These are phyloP conservation scores for Pilophorus perplexus DNA, from an alignment of 2,888 invertebrate genomes.

Conservation along the genomic window DNA sequence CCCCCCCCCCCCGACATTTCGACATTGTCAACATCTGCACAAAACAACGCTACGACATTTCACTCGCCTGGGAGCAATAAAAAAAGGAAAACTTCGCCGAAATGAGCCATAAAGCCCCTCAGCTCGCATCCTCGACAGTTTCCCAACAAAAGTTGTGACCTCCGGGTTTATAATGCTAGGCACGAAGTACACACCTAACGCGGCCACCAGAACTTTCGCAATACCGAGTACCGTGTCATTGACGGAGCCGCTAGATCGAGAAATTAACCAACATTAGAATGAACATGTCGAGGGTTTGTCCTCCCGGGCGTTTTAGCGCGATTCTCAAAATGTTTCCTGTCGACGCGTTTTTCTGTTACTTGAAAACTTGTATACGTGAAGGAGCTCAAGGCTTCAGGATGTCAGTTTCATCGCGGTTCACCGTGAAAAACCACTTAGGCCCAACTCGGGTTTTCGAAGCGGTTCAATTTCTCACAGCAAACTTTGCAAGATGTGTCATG, in stretches of 20 bases:
- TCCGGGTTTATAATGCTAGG: constrained; percentile 1
- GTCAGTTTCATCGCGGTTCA: too few relatives aligned
- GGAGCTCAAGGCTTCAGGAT: too few relatives aligned
- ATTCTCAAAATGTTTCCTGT: too few relatives aligned
- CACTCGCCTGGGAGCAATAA: not conserved
- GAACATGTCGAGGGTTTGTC: not conserved
- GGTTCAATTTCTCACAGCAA: too few relatives aligned
- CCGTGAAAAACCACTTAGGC: too few relatives aligned
- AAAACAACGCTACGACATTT: not conserved
- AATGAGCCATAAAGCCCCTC: not conserved
- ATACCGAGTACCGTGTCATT: constrained; percentile 2
- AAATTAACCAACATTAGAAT: not conserved
- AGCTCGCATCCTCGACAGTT: constrained; percentile 1
- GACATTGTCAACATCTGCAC: too few relatives aligned
- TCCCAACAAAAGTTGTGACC: not conserved
- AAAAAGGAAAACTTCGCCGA: not conserved
- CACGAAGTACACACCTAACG: constrained; percentile 1
- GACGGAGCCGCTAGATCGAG: not conserved
- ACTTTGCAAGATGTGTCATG: too few relatives aligned
- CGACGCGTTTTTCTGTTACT: too few relatives aligned
- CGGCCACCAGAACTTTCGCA: constrained; percentile 9
- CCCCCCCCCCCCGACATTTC: too few relatives aligned
- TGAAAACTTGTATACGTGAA: too few relatives aligned
- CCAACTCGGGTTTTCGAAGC: too few relatives aligned
- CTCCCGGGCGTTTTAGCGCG: too few relatives aligned